phyloP scores from a whole-genome alignment of 2,888 invertebrate genomes.

The Spilarctia lutea region DNA sequence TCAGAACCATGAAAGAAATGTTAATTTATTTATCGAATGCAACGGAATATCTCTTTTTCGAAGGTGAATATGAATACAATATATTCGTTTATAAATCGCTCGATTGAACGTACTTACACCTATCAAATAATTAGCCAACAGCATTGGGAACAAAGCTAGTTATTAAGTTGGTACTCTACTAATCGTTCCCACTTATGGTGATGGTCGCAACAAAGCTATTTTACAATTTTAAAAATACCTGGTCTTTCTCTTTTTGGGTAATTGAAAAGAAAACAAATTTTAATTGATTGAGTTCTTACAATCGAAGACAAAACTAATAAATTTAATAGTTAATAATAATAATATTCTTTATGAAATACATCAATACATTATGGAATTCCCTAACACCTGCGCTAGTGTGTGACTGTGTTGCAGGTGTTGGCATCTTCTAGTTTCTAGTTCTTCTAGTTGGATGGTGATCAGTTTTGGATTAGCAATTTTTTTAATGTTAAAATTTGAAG shows the following conservation, averaged over 20 bases:
- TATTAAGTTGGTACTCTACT: too few relatives aligned
- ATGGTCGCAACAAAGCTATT: background rate
- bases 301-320: too few relatives aligned
- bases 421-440: too few relatives aligned
- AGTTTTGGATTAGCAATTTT: too few relatives aligned
- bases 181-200: too few relatives aligned
- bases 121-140: background rate
- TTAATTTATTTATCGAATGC: conserved; percentile 64
- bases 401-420: too few relatives aligned
- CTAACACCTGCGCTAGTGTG: too few relatives aligned
- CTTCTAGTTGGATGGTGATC: too few relatives aligned
- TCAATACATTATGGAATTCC: too few relatives aligned
- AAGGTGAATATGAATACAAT: conserved; percentile 56
- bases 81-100: background rate
- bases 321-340: too few relatives aligned
- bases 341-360: too few relatives aligned
- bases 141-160: too few relatives aligned
- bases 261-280: background rate
- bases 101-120: background rate
- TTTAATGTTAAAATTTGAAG: background rate
- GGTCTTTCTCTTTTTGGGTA: background rate
- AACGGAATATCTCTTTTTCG: conserved; percentile 71
- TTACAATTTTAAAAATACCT: background rate
- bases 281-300: background rate
- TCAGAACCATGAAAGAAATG: conserved; percentile 64